phyloP scores from a whole-genome alignment of 1,140 invertebrate genomes.

The Conopomorpha cramerella region DNA sequence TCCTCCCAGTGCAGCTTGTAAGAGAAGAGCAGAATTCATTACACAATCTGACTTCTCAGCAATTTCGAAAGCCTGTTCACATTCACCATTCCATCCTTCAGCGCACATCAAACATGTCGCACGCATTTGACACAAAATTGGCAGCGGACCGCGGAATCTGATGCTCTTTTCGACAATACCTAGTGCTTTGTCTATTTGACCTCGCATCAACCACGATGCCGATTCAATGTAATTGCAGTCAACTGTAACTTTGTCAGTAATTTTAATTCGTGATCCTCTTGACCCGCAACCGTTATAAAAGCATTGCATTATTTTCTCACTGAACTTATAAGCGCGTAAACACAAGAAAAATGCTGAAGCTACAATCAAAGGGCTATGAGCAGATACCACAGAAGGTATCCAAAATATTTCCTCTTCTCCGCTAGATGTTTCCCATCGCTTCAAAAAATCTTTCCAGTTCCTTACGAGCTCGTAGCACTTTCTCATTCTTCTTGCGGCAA shows the following conservation, averaged over 20 bases:
- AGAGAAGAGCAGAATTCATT: conserved; percentile 25
- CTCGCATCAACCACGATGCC: conserved; percentile 23
- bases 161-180: conserved; percentile 20
- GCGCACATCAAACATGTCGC: conserved; percentile 21
- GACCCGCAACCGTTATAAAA: conserved; percentile 22
- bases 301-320: conserved; percentile 28
- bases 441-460: conserved; percentile 31
- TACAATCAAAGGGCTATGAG: conserved; percentile 29
- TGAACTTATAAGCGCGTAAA: conserved; percentile 32
- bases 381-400: conserved; percentile 20
- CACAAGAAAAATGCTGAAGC: conserved; percentile 46
- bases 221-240: conserved; percentile 33
- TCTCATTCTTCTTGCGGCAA: conserved; percentile 40
- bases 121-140: conserved; percentile 34
- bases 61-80: conserved; percentile 26
- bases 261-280: conserved; percentile 13
- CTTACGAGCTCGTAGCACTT: conserved; percentile 30
- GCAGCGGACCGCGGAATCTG: conserved; percentile 27
- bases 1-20: conserved; percentile 22
- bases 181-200: conserved; percentile 19
- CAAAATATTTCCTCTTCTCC: conserved; percentile 45
- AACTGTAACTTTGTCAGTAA: conserved; percentile 7
- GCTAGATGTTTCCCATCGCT: conserved; percentile 29
- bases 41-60: conserved; percentile 23
- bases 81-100: conserved; percentile 33